Base-by-base conservation (phyloP, 2,888 invertebrate species). In the Drosophila diplacantha region DNA sequence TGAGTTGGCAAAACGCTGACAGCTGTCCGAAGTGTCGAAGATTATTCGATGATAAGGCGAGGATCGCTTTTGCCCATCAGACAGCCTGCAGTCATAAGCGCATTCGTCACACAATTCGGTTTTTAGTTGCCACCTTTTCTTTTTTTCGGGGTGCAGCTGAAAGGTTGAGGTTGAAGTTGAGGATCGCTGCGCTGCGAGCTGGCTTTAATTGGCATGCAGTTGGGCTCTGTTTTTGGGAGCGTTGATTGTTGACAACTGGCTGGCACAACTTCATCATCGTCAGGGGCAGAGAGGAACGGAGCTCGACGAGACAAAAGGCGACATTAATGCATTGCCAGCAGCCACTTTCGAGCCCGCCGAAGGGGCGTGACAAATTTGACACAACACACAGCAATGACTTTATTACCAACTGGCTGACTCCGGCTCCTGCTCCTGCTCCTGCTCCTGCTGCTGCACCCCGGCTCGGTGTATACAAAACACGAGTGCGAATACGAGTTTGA, bases 291-390 rank as follows among this genome's bases (percentile, higher is more conserved):
- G 38, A 53, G 38, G 51, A 58, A n/a, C 56, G 38, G 51, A 58
- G 14, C 56, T 38, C 35, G 32, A 60, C 65, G 56, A 72, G 76
- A 83, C 76, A 81, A 79, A 83, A 65, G 82, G 76, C 76, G 72
- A 79, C 75, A 79, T 81, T 81, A 81, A 81, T 81, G 76, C 75
- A 79, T 68, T 61, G 78, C 73, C 77, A 60, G 74, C 79, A 79
- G 73, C 71, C 69, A 60, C 31, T 56, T 37, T 54, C 20, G 57
- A 55, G 49, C 37, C 69, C 72, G 74, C 68, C 79, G 70, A 83
- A 81, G 85, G 84, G 84, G 85, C 84, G 85, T 83, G 85, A 85
- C 85, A 84, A 84, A 82, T 83, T 75, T 72, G 73, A 72, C 76
- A 68, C 76, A 68, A 67, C 69, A 74, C 32, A 73, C 71, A 63